Conservation (phyloP, 2,888 invertebrate species). For the Glyphotaelius pellucidus region DNA sequence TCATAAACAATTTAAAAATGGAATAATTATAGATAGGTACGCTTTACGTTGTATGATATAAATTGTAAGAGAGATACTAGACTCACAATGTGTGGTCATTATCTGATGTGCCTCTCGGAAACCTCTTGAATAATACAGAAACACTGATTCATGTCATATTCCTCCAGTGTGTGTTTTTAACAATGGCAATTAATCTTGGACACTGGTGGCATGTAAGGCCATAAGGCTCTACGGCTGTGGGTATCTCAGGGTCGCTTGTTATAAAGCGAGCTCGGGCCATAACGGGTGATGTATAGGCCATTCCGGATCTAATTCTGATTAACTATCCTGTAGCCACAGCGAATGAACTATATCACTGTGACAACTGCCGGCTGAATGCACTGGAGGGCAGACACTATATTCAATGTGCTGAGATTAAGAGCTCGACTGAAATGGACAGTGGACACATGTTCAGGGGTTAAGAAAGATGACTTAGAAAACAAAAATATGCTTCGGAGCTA, state of each 20-base stretch:
- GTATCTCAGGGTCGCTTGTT: constrained; percentile 51
- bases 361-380: constrained; percentile 50
- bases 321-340: constrained; percentile 50
- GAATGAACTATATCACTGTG: constrained; percentile 47
- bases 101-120: background rate
- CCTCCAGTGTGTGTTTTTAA: constrained; percentile 43
- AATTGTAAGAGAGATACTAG: background rate
- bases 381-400: constrained; percentile 5
- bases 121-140: background rate
- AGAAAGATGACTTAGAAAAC: background rate
- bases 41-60: background rate
- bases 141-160: constrained; percentile 2
- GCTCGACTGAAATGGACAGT: background rate
- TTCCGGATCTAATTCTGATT: constrained; percentile 62
- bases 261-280: constrained; percentile 54
- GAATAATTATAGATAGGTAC: too few species aligned
- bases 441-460: background rate
- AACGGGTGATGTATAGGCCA: constrained; percentile 64
- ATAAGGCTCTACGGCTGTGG: background rate
- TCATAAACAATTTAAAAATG: too few species aligned
- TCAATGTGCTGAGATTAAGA: constrained; percentile 10
- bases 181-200: constrained; percentile 51
- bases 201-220: background rate
- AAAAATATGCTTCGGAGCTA: background rate
- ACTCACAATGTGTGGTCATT: background rate